Evolutionary conservation across 2,888 invertebrate genomes (phyloP).

Genomic region (Leucoptera coffeella): DNA sequence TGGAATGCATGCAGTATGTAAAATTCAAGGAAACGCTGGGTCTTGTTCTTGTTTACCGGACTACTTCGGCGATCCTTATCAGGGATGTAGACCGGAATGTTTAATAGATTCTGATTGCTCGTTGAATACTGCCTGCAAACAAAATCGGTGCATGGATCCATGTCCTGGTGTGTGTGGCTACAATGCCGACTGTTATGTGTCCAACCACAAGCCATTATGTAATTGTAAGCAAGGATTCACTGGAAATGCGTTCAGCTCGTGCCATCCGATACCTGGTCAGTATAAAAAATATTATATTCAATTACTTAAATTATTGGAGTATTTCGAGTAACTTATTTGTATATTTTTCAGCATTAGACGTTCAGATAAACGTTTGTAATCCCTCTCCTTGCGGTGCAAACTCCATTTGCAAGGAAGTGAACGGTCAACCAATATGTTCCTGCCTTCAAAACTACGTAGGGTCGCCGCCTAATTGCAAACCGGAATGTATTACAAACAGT

Average conservation of each 20-base stretch:
- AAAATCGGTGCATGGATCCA: conserved; percentile 62
- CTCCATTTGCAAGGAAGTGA: conserved; percentile 66
- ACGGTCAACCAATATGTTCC: conserved; percentile 65
- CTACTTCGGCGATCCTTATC: conserved; percentile 72
- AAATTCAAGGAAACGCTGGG: conserved; percentile 65
- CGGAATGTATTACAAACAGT: conserved; percentile 60
- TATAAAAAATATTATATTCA: neutral
- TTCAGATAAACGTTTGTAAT: conserved; percentile 54
- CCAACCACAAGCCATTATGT: conserved; percentile 62
- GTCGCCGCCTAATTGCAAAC: conserved; percentile 56
- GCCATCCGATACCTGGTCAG: conserved; percentile 28
- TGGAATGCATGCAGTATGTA: conserved; percentile 67
- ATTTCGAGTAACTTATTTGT: neutral
- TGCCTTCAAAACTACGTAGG: conserved; percentile 63
- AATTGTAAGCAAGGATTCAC: conserved; percentile 55
- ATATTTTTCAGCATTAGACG: conserved; percentile 9
- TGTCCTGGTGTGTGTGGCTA: conserved; percentile 65
- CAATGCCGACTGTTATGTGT: conserved; percentile 60
- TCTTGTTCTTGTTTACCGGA: conserved; percentile 66
- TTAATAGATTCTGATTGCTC: conserved; percentile 60
- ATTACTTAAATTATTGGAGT: neutral
- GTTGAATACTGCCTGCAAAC: conserved; percentile 56
- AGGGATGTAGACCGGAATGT: conserved; percentile 66
- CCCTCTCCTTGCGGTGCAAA: conserved; percentile 70
- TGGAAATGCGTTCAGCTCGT: conserved; percentile 60